Percentiles rank a stretch among this genome's conserved stretches.
These are phyloP conservation scores for Otus sunia DNA, from an alignment of 2,113 vertebrate genomes.

Conservation along the genomic window DNA sequence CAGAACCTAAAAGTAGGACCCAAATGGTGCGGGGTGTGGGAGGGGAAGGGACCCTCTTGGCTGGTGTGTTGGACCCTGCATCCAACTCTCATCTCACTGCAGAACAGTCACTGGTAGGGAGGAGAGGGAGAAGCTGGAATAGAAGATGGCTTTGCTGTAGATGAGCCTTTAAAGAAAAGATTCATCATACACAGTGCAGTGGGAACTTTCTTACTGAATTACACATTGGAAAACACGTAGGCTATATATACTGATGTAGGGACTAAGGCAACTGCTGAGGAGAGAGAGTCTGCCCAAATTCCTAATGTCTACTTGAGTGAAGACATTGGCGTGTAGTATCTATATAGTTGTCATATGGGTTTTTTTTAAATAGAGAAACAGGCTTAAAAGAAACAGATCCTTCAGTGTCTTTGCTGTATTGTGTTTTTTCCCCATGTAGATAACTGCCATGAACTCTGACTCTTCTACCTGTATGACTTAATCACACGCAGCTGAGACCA, in stretches of 20 bases:
- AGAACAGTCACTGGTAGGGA: background rate
- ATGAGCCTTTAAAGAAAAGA: background rate
- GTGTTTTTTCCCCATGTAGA: background rate
- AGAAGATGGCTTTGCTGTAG: background rate
- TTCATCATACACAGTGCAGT: background rate
- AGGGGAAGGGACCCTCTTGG: background rate
- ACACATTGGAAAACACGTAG: background rate
- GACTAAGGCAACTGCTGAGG: background rate
- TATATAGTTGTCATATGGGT: background rate
- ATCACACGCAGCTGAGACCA: background rate
- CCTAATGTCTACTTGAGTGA: background rate
- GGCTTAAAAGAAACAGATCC: background rate
- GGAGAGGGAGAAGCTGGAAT: background rate
- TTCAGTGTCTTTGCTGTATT: background rate
- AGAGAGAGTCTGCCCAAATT: background rate
- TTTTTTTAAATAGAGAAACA: background rate
- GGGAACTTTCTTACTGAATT: background rate
- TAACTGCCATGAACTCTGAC: background rate
- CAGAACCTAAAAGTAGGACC: background rate
- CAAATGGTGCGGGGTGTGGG: background rate
- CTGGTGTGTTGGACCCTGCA: background rate
- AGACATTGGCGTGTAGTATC: rapidly evolving
- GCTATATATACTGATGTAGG: background rate
- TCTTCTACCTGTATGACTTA: background rate
- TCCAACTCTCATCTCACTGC: background rate